Base-by-base conservation (phyloP, 1,140 invertebrate species). In the Episyrphus balteatus region DNA sequence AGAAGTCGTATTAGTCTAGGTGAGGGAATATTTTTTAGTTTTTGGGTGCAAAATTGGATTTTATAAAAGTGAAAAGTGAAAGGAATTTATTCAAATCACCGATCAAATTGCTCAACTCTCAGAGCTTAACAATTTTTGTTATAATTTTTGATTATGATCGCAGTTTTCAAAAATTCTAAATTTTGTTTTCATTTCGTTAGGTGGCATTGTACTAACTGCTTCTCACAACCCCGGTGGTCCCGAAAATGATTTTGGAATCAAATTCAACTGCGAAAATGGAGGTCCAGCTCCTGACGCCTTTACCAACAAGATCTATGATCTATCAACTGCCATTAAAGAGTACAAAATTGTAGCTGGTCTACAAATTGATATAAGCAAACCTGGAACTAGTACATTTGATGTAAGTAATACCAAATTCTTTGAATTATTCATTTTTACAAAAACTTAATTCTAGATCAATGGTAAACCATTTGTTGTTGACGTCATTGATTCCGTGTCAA, bases 221-320 rank as follows among this genome's bases (percentile, higher is more conserved):
- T 97, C 92, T 42, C 97, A 99, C 68, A 99, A 99, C 75, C 96
- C 97, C 19, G 97, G 97, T 51, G 96, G 97, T 39, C 89, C 90
- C 5, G 78, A 97, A 65, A 88, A 86, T 53, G 97, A 99, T 73
- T 99, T 99, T 73, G 97, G 97, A 34, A 98, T 99, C 56, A 99
- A 99, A 72, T 99, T 90, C 66, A 99, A 99, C 70, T 90, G 83
- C 54, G 76, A 84, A 43, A 99, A 99, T 73, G 97, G 97, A 55
- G 97, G 89, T 2, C 94, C 96, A 15, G 94, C 95, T 10, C 92
- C 93, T 0, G 93, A 96, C 69, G 70, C 71, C 40, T 82, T 94
- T 15, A 98, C 94, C 1, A 82, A 96, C 61, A 77, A 82, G 49
- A 98, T 99, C 52, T 92, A 85, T 65, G 77, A 88, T 44, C 70